Conservation (phyloP, 2,113 vertebrate species). For the rabbit (Oryctolagus cuniculus) region DNA sequence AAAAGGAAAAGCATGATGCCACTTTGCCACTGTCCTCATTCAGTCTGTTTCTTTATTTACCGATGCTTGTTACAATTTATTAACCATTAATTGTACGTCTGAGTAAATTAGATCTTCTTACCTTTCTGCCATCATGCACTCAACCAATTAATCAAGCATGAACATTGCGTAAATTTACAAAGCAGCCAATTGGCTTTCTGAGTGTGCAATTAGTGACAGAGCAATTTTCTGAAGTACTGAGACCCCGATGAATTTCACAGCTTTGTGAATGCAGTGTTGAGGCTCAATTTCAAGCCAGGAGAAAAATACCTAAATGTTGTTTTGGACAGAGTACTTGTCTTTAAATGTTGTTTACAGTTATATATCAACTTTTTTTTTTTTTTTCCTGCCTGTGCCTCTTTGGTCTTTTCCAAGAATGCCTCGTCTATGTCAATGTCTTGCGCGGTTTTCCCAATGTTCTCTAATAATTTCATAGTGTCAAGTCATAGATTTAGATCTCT, state of each 20-base stretch:
- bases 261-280: conserved; percentile 2
- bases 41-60: conserved; percentile 40
- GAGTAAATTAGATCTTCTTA: conserved; percentile 43
- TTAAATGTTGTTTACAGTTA: conserved; percentile 11
- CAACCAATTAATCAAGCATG: not conserved
- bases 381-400: too few relatives aligned
- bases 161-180: conserved; percentile 32
- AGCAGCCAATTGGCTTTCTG: conserved; percentile 34
- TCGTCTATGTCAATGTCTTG: too few relatives aligned
- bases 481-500: too few relatives aligned
- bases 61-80: conserved; percentile 34
- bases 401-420: too few relatives aligned
- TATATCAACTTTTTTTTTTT: not conserved
- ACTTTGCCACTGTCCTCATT: not conserved
- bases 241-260: not conserved
- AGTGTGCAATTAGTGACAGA: conserved; percentile 14
- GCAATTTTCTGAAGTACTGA: not conserved
- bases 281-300: conserved; percentile 47
- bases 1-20: conserved; percentile 30
- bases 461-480: too few relatives aligned
- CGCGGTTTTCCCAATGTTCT: too few relatives aligned
- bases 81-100: conserved; percentile 29
- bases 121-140: not conserved
- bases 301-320: conserved; percentile 53
- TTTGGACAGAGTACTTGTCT: not conserved